Evolutionary conservation across 2,797 vertebrate genomes (phyloP).

Genomic region (Halcyon badia): DNA sequence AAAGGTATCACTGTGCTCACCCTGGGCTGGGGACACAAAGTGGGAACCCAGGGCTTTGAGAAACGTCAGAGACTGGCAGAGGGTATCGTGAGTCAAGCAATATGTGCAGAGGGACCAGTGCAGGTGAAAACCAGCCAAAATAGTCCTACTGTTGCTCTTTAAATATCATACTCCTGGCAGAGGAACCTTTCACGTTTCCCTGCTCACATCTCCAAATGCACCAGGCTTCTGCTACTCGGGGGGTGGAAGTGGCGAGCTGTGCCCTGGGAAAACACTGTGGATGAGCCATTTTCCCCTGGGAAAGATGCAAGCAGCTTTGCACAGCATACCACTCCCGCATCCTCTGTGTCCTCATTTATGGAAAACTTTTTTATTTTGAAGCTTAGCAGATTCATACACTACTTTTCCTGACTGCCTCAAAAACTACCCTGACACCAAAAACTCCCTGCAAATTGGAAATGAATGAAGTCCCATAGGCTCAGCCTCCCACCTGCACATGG

Average conservation of each 20-base stretch:
- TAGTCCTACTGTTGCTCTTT: neutral
- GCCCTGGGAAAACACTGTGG: neutral
- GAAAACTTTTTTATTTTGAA: neutral
- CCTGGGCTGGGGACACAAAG: neutral
- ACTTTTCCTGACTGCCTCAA: neutral
- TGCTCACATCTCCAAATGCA: neutral
- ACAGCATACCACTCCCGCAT: rapidly evolving
- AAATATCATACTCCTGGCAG: constrained; percentile 52
- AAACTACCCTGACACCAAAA: neutral
- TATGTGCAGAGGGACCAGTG: neutral
- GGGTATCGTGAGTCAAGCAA: neutral
- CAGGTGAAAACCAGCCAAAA: neutral
- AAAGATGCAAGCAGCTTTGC: neutral
- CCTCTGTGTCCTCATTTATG: neutral
- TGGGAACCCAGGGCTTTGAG: neutral
- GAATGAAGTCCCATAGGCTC: neutral
- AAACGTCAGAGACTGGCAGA: neutral
- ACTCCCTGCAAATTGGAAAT: neutral
- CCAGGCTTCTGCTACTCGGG: neutral
- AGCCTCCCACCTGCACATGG: rapidly evolving
- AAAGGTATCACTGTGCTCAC: neutral
- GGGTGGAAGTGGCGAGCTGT: neutral
- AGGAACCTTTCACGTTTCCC: constrained; percentile 12
- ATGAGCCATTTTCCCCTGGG: neutral
- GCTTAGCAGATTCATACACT: neutral